Percentiles rank a stretch among this genome's conserved stretches.
These are phyloP conservation scores for Crossocerus cetratus DNA, from an alignment of 2,888 invertebrate genomes.

Conservation along the genomic window DNA sequence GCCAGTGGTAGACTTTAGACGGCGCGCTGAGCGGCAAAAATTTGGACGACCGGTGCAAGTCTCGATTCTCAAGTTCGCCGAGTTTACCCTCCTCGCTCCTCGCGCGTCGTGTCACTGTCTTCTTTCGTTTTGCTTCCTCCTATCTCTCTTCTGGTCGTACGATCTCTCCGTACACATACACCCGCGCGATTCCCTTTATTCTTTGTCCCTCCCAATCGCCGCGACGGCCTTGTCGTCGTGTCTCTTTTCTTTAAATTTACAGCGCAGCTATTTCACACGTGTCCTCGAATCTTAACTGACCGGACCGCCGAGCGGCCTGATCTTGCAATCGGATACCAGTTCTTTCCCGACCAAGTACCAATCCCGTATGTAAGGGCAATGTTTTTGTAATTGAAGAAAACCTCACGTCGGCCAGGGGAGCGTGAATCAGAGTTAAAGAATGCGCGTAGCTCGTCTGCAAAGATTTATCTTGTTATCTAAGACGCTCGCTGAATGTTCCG, in stretches of 20 bases:
- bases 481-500: too few species aligned
- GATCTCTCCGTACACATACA: constrained; percentile 1
- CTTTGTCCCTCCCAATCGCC: constrained; percentile 25
- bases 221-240: constrained; percentile 19
- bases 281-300: constrained; percentile 3
- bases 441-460: background rate
- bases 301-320: background rate
- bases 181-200: constrained; percentile 19
- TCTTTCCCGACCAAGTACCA: too few species aligned
- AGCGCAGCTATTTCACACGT: constrained; percentile 17
- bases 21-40: constrained; percentile 7
- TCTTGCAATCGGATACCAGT: background rate
- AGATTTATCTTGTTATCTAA: background rate
- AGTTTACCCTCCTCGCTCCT: constrained; percentile 7
- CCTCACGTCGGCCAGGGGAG: too few species aligned
- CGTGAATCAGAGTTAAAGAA: background rate
- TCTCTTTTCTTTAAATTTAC: constrained; percentile 25
- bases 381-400: too few species aligned
- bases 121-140: background rate
- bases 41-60: constrained; percentile 24
- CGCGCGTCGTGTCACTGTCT: constrained; percentile 5
- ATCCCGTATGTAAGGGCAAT: too few species aligned
- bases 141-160: background rate
- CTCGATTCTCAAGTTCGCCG: constrained; percentile 37
- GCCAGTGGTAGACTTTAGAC: background rate